Evolutionary conservation across 2,888 invertebrate genomes (phyloP), one percentile per base, ranked within the genome.

Genomic region (Eustalomyia histrio): DNA sequence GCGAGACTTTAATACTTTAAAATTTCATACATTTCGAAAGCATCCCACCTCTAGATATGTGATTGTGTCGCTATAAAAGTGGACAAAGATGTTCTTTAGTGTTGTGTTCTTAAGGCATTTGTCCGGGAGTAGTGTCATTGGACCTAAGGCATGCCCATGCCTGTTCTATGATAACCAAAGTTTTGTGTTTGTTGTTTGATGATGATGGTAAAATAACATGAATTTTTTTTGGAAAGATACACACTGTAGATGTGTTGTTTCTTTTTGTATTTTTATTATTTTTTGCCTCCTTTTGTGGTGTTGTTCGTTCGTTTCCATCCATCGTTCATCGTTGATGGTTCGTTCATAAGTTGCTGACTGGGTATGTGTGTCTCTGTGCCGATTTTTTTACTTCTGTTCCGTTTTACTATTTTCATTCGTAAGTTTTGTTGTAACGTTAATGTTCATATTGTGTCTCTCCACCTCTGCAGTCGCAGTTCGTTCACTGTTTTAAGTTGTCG

Each of bases 291-390:
- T 17, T 57, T 57, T 57, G 33, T 55, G 16, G 17, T 73, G 33
- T 58, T 61, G 58, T 47, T 76, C 57, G 61, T 67, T 67, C 39
- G 65, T 64, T 69, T 69, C 12, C 14, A 21, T 53, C 55, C 65
- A 47, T 39, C 68, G 21, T 47, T 18, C 21, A 61, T 71, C 47
- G 29, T 29, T 29, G 29, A 29, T 76, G 60, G 55, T 71, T 79
- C 71, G 63, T 68, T 79, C 53, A 67, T 52, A 74, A 81, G 79
- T 67, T 75, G 80, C 82, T 87, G 86, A 88, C 87, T 88, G 88
- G 88, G 87, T 88, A 88, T 88, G 84, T 89, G 88, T 89, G 89
- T 88, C 88, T 88, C 89, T 88, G 88, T 88, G 88, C 87, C 88
- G 88, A 84, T 79, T 82, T 76, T 72, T 75, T 71, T 75, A 55